phyloP scores from a whole-genome alignment of 2,888 invertebrate genomes.

The Pammene aurita region DNA sequence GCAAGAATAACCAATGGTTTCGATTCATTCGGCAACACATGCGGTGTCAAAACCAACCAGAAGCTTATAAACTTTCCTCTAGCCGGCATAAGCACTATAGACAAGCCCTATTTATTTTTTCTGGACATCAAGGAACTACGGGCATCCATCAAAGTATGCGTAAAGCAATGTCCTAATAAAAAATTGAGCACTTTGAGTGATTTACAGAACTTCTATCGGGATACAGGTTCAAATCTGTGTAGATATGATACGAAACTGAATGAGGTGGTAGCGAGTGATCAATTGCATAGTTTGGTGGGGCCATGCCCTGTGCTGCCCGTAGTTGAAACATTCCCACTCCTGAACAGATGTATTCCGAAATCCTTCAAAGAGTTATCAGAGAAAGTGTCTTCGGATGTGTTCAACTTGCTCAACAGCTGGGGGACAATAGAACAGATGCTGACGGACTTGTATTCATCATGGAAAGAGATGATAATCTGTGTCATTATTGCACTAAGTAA shows the following conservation, averaged over 20 bases:
- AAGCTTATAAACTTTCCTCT: slow-evolving; percentile 88
- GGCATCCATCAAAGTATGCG: slow-evolving; percentile 93
- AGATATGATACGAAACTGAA: slow-evolving; percentile 86
- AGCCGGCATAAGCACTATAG: slow-evolving; percentile 91
- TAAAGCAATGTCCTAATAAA: slow-evolving; percentile 91
- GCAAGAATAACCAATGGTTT: slow-evolving; percentile 93
- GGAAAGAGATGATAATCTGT: slow-evolving; percentile 92
- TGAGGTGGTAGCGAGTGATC: slow-evolving; percentile 71
- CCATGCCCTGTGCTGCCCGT: slow-evolving; percentile 92
- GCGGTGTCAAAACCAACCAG: slow-evolving; percentile 91
- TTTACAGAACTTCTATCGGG: slow-evolving; percentile 87
- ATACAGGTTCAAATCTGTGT: slow-evolving; percentile 90
- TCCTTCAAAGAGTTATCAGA: slow-evolving; percentile 86
- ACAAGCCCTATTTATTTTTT: slow-evolving; percentile 92
- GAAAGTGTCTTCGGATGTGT: slow-evolving; percentile 87
- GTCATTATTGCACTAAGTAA: slow-evolving; percentile 92
- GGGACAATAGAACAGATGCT: slow-evolving; percentile 94
- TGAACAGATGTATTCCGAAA: slow-evolving; percentile 94
- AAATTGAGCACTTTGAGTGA: slow-evolving; percentile 86
- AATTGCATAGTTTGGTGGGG: slow-evolving; percentile 82
- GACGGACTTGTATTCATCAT: slow-evolving; percentile 93
- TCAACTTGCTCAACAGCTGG: slow-evolving; percentile 93
- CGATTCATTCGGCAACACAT: slow-evolving; percentile 97
- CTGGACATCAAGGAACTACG: slow-evolving; percentile 90
- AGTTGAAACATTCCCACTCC: slow-evolving; percentile 88